Evolutionary conservation across 2,888 invertebrate genomes (phyloP).

Genomic region (Andrena flavipes): DNA sequence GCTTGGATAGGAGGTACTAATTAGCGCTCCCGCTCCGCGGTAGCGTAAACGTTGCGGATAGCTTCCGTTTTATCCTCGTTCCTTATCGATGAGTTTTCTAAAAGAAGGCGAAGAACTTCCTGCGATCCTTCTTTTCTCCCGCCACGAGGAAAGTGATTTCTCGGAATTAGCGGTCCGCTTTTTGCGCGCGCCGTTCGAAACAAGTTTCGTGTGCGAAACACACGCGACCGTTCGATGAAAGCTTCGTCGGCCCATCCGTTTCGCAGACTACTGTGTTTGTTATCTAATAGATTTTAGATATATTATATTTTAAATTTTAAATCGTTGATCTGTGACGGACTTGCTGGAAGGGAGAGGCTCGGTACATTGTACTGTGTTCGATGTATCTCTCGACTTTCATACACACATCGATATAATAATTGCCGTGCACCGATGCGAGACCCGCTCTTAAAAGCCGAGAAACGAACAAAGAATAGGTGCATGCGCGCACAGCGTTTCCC

Average conservation of each 20-base stretch:
- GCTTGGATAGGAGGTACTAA: not conserved
- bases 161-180: slow-evolving; percentile 1
- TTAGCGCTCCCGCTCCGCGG: not conserved
- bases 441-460: slow-evolving; percentile 57
- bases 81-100: slow-evolving; percentile 1
- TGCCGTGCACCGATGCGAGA: slow-evolving; percentile 55
- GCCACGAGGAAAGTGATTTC: slow-evolving; percentile 30
- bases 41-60: slow-evolving; percentile 35
- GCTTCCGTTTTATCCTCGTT: slow-evolving; percentile 18
- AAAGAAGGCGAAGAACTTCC: not conserved
- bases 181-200: slow-evolving; percentile 8
- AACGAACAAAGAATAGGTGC: slow-evolving; percentile 50
- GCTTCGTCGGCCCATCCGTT: not conserved
- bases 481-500: slow-evolving; percentile 31
- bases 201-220: not conserved
- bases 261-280: too few relatives aligned
- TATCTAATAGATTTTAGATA: too few relatives aligned
- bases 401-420: slow-evolving; percentile 58
- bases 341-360: not conserved
- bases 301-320: not conserved
- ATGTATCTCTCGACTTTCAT: slow-evolving; percentile 42
- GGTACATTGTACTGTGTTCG: slow-evolving; percentile 24
- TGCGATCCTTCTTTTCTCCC: slow-evolving; percentile 4
- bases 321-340: slow-evolving; percentile 25
- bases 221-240: not conserved